Conservation (phyloP, 2,888 invertebrate species). For the Pocota personata region DNA sequence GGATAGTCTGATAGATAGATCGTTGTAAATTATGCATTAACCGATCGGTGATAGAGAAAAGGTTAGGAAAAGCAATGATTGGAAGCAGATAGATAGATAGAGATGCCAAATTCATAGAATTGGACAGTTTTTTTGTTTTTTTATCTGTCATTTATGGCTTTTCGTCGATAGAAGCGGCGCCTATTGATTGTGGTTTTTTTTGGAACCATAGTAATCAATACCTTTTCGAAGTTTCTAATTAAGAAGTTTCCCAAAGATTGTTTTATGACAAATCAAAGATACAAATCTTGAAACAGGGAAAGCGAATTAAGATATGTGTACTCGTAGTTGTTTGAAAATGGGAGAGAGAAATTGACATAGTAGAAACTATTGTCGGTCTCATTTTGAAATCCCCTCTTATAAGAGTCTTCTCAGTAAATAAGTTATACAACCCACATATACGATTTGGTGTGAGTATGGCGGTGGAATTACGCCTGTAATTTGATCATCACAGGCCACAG, state of each 20-base stretch:
- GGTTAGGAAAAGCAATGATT: background rate
- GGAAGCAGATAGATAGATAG: conserved; percentile 2
- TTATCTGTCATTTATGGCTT: conserved; percentile 10
- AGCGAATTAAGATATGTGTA: conserved; percentile 13
- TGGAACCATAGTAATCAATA: background rate
- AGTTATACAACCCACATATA: no score
- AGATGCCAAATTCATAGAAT: conserved; percentile 27
- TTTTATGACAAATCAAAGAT: conserved; percentile 8
- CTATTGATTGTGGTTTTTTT: conserved; percentile 15
- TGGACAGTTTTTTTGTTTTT: background rate
- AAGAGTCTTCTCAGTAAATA: background rate
- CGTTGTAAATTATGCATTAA: conserved; percentile 31
- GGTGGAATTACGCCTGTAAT: no score
- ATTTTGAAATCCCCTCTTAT: background rate
- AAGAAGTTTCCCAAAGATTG: background rate
- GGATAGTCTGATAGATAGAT: background rate
- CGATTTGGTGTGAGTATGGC: no score
- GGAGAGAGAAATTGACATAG: background rate
- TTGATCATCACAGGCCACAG: no score
- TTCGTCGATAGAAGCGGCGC: background rate
- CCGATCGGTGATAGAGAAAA: background rate
- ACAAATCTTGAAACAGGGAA: background rate
- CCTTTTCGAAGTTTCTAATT: conserved; percentile 1
- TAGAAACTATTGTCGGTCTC: background rate
- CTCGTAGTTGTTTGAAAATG: background rate